phyloP scores from a whole-genome alignment of 2,888 invertebrate species.

The Clunio marinus region DNA sequence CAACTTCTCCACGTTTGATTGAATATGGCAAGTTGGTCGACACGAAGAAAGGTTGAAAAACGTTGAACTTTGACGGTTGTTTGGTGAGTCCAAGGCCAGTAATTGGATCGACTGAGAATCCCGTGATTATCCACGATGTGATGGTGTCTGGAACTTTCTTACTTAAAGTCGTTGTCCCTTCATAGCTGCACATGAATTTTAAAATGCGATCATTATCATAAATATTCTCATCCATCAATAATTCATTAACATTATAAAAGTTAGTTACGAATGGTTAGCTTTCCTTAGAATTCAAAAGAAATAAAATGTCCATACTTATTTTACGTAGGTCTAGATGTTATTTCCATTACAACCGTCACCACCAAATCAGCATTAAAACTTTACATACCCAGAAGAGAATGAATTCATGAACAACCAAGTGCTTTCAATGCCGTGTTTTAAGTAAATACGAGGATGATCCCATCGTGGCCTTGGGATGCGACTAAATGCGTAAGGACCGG shows the following conservation, averaged over 20 bases:
- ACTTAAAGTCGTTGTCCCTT: constrained; percentile 57
- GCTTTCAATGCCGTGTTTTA: constrained; percentile 64
- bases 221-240: no score
- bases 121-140: constrained; percentile 79
- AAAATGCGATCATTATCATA: no score
- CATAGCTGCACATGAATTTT: no score
- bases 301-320: no score
- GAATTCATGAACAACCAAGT: constrained; percentile 80
- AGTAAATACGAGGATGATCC: constrained; percentile 75
- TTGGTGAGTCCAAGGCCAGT: constrained; percentile 73
- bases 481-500: constrained; percentile 88
- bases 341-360: neutral
- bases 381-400: constrained; percentile 66
- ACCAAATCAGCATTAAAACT: neutral
- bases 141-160: constrained; percentile 74
- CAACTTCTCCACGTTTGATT: constrained; percentile 82
- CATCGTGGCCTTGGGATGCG: constrained; percentile 76
- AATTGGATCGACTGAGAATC: constrained; percentile 72
- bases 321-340: neutral
- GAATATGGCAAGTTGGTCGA: constrained; percentile 83
- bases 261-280: no score
- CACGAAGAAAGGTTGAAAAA: constrained; percentile 80
- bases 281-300: no score
- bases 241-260: no score
- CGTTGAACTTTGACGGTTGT: constrained; percentile 61